Conservation (phyloP, 37 sponge, comb jelly and placozoan genomes). For the Tethya wilhelma region DNA sequence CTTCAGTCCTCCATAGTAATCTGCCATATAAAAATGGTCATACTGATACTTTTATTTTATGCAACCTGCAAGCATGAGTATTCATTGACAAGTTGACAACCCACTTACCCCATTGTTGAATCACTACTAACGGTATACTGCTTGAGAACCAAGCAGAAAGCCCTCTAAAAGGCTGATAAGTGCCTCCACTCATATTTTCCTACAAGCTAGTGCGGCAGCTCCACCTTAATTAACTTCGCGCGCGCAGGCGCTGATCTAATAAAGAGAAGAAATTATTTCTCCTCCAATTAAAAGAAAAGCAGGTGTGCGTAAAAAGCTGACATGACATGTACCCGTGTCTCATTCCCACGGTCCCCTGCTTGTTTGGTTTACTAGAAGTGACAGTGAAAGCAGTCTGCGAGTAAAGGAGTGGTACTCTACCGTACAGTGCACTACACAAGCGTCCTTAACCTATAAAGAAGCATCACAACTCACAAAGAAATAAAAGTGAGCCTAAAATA, state of each 20-base stretch:
- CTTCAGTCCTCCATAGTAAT: constrained; percentile 35
- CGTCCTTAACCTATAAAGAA: too few relatives aligned
- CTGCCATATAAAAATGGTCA: constrained; percentile 1
- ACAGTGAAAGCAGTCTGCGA: too few relatives aligned
- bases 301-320: neutral
- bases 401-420: too few relatives aligned
- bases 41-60: neutral
- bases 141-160: constrained; percentile 75
- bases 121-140: constrained; percentile 11
- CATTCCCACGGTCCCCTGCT: neutral
- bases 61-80: neutral
- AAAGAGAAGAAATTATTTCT: constrained; percentile 22
- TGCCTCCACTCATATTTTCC: neutral
- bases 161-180: constrained; percentile 47
- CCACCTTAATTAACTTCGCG: too few relatives aligned
- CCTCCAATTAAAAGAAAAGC: constrained; percentile 3
- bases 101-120: constrained; percentile 49
- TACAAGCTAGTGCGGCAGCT: too few relatives aligned
- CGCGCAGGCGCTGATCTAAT: neutral
- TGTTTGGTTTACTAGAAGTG: too few relatives aligned
- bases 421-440: too few relatives aligned
- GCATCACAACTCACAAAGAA: too few relatives aligned
- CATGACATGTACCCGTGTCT: neutral
- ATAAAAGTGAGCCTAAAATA: too few relatives aligned
- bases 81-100: neutral